Percentiles rank a stretch among this genome's conserved stretches.
Evolutionary conservation across 2,113 vertebrate species (phyloP).

Genomic region (Anoplopoma fimbria): DNA sequence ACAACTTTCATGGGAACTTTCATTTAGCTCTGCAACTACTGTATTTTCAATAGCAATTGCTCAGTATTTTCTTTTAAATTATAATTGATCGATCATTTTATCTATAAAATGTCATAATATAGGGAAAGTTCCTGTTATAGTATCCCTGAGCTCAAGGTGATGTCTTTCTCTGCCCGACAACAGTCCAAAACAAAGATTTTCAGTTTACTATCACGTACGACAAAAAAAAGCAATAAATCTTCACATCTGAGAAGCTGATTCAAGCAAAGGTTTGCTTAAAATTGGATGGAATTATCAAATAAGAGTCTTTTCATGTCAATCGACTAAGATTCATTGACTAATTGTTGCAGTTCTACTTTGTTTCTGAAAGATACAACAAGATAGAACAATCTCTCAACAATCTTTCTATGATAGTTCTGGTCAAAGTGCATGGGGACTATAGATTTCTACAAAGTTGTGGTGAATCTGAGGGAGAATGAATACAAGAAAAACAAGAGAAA

Average conservation of each 20-base stretch:
- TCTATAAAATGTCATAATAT: not conserved
- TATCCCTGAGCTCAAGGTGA: not conserved
- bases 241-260: not conserved
- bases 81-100: not conserved
- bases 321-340: not conserved
- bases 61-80: not conserved
- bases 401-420: not conserved
- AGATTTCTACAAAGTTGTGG: not conserved
- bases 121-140: not conserved
- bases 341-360: not conserved
- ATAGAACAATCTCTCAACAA: not conserved
- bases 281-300: not conserved
- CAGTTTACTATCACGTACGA: not conserved
- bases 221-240: not conserved
- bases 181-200: not conserved
- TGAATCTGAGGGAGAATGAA: not conserved
- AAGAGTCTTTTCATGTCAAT: not conserved
- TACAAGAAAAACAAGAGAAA: not conserved
- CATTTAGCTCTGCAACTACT: not conserved
- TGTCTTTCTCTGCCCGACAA: not conserved
- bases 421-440: not conserved
- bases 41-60: not conserved
- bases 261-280: not conserved
- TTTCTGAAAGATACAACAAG: not conserved
- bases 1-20: constrained; percentile 46